Percentiles rank a stretch among this genome's conserved stretches.
Evolutionary conservation across 2,888 invertebrate species (phyloP).

Genomic region (Apamea anceps): DNA sequence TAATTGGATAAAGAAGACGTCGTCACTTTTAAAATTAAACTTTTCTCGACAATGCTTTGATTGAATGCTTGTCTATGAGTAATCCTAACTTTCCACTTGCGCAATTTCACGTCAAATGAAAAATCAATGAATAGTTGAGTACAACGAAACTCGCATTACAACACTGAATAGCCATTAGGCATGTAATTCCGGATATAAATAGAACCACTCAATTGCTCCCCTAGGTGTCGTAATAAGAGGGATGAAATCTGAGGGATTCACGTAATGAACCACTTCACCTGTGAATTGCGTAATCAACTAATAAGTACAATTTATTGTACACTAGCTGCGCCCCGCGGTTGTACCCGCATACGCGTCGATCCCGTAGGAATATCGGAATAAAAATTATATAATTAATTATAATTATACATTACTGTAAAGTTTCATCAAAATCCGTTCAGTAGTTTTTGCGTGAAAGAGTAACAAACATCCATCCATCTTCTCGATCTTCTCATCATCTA

Average conservation of each 20-base stretch:
- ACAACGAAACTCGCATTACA: not conserved
- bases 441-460: no score
- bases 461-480: no score
- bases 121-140: not conserved
- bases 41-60: not conserved
- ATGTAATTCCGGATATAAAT: conserved; percentile 29
- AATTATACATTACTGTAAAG: no score
- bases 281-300: conserved; percentile 9
- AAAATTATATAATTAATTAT: no score
- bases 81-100: not conserved
- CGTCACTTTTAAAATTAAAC: not conserved
- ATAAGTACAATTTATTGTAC: not conserved
- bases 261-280: conserved; percentile 21
- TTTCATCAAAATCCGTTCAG: no score
- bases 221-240: conserved; percentile 20
- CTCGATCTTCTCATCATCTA: no score
- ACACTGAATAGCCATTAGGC: not conserved
- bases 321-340: no score
- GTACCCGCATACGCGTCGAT: no score
- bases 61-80: not conserved
- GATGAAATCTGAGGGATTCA: conserved; percentile 32
- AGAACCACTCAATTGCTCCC: conserved; percentile 32
- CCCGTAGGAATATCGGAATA: no score
- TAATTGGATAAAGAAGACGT: not conserved
- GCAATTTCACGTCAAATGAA: conserved; percentile 2